Evolutionary conservation across 2,113 vertebrate genomes (phyloP).

Genomic region (Chionis minor): DNA sequence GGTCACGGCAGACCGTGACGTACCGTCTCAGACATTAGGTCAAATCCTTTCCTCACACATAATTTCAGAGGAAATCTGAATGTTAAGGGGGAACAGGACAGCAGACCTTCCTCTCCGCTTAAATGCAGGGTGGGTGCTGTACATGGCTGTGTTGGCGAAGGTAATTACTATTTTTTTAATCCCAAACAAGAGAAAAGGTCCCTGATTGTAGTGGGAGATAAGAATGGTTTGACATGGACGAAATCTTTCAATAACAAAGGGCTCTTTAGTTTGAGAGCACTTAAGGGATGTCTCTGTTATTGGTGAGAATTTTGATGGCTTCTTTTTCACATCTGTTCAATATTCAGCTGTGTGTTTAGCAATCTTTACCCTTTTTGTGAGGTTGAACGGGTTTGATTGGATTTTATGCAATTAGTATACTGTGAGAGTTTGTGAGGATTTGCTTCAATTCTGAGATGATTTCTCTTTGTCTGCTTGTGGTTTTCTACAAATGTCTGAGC

Average conservation of each 20-base stretch:
- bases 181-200: not conserved
- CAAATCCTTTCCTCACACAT: not conserved
- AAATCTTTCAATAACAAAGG: not conserved
- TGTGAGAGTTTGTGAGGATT: not conserved
- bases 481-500: not conserved
- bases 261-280: not conserved
- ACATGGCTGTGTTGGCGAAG: not conserved
- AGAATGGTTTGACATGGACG: not conserved
- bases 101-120: not conserved
- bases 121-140: not conserved
- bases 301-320: not conserved
- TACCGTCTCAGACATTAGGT: not conserved
- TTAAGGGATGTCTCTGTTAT: not conserved
- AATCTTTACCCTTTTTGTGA: constrained; percentile 12
- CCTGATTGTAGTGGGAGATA: not conserved
- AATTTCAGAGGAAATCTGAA: not conserved
- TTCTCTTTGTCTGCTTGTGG: constrained; percentile 9
- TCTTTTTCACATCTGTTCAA: constrained; percentile 4
- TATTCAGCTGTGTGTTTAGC: not conserved
- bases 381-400: constrained; percentile 25
- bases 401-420: constrained; percentile 9
- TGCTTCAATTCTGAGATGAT: constrained; percentile 11
- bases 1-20: rapidly evolving
- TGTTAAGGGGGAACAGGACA: too few relatives aligned
- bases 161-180: not conserved